Conservation (phyloP, 2,113 vertebrate species). For the Cepphus grylle region DNA sequence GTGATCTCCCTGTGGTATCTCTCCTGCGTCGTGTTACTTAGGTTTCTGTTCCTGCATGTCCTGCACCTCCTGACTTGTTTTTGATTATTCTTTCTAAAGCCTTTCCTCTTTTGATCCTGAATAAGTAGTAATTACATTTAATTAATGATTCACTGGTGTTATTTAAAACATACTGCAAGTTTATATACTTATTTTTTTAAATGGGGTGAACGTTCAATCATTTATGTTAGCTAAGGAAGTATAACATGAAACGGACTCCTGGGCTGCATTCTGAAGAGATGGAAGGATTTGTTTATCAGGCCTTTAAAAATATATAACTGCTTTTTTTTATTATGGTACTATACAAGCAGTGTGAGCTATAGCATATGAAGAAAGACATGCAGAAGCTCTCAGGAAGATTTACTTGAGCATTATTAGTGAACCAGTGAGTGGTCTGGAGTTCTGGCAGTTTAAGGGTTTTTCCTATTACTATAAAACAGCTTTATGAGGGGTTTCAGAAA, state of each 20-base stretch:
- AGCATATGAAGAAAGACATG: neutral
- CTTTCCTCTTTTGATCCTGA: neutral
- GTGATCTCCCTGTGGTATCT: neutral
- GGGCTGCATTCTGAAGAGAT: neutral
- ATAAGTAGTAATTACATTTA: neutral
- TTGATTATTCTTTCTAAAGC: neutral
- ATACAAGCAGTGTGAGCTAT: neutral
- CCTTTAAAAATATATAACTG: neutral
- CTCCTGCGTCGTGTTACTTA: neutral
- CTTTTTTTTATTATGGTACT: neutral
- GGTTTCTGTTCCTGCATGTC: neutral
- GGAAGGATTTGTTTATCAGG: neutral
- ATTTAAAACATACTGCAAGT: neutral
- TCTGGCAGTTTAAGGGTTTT: neutral
- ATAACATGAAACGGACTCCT: neutral
- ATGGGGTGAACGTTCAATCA: neutral
- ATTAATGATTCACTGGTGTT: neutral
- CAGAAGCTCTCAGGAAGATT: neutral
- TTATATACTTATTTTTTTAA: neutral
- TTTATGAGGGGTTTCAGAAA: neutral
- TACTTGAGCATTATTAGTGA: neutral
- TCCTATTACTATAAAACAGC: neutral
- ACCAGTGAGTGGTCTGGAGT: neutral
- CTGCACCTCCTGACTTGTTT: neutral
- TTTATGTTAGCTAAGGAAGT: neutral